Base-by-base conservation (phyloP, 2,888 invertebrate species). In the Frankliniella intonsa region DNA sequence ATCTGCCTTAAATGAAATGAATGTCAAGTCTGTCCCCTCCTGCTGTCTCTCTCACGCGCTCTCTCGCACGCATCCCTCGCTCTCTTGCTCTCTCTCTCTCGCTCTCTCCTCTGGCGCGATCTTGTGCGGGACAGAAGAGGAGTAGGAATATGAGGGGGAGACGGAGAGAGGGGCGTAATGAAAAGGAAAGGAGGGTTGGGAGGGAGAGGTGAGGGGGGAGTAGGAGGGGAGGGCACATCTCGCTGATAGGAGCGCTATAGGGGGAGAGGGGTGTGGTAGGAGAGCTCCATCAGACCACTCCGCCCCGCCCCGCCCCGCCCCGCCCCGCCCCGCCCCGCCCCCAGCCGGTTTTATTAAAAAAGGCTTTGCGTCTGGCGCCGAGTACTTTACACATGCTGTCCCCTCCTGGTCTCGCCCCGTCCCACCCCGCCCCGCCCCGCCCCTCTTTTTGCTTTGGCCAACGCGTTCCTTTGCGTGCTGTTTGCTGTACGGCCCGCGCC, bases 21-120 rank as follows among this genome's bases (percentile, higher is more conserved):
- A 69, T 69, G n/a, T 69, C 22, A 69, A 69, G 69, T 69, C 69
- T 22, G 69, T 9, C 22, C 25, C 50, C 51, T 76, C 27, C 82
- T 80, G 80, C 80, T 62, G 81, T 27, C 80, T 65, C 84, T 83
- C 83, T 83, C 83, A 82, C 82, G 83, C 84, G 83, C 62, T 62
- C 62, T 14, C 17, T 5, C 38, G 2, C 38, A 3, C 2, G 38
- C 38, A n/a, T n/a, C 17, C 17, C 62, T 14, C 62, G 80, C 81
- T 81, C 82, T 79, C 80, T 38, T 65, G 38, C 38, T 38, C 38
- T 38, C 2, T 11, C 80, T 83, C 83, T 82, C 82, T 82, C 81
- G 81, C 81, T 62, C 82, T 69, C 83, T 49, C 38, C 38, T 38
- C 38, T 38, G 38, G 2, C 38, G 38, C 38, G 38, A 38, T 38